Base-by-base conservation (phyloP, 2,888 invertebrate genomes). In the Globia sparganii region DNA sequence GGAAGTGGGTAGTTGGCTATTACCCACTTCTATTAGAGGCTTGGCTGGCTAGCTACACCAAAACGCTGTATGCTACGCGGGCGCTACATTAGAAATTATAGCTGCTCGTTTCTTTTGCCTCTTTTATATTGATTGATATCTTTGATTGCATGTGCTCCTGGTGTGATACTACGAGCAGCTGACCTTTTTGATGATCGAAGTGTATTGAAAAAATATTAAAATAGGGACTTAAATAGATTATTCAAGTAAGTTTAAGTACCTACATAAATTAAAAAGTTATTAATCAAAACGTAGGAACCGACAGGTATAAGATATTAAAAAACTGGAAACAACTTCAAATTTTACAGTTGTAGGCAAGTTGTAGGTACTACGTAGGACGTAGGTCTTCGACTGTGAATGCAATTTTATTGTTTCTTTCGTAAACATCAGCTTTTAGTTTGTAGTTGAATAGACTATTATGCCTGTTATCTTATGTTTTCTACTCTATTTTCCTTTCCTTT, bases 381-480 rank as follows among this genome's bases (percentile, higher is more conserved):
- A 37, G 6, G 37, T 37, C 66, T 68, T 28, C 46, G 15, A 53
- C 28, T 40, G 25, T 61, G n/a, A 61, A 31, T 53, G 13, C 59
- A 70, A 80, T 67, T 18, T 34, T 18, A 34, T 77, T 83, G 78
- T 81, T 87, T 65, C 53, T 46, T 69, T n/a, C 61, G 28, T 28
- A 21, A 1, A 25, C 28, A 34, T 43, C 53, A n/a, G n/a, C n/a
- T 79, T 81, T 53, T 81, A 83, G 83, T 89, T 68, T 65, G 25
- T 49, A 25, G 25, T 59, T 86, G 80, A 85, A 81, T 83, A 59
- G 71, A 66, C 86, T 62, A 81, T 81, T 72, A 78, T 72, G 4
- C 15, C 28, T 59, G 66, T 86, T 78, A 73, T 78, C 79, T 68
- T 73, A 37, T 61, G 65, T 74, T 58, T 40, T 53, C 9, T 64